Base-by-base conservation (phyloP, 2,888 invertebrate species). In the Lochmaea crataegi region DNA sequence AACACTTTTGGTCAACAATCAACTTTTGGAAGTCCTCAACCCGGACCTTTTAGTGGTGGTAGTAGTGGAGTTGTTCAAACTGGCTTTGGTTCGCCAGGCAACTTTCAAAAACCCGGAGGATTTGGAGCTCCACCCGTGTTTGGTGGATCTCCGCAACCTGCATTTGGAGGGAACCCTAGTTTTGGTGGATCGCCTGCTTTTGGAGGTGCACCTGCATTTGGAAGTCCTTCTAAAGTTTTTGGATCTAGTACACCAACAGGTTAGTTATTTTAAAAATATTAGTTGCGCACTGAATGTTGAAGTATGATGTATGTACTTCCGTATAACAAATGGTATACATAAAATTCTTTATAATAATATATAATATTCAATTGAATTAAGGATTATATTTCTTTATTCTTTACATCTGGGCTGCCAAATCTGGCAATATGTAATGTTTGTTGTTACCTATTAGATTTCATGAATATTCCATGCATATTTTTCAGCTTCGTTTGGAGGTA, bases 111-210 rank as follows among this genome's bases (percentile, higher is more conserved):
- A 74, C 78, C 82, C 2, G 73, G 84, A 18, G 83, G 82, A 12
- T 87, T 87, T 79, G 86, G 86, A 1, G 76, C 73, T 7, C 68
- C 81, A 3, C 79, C 82, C 10, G 80, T 82, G 22, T 88, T 88
- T 80, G 88, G 88, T 38, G 87, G 87, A 45, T 68, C 80, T 1
- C 72, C 80, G 12, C 84, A 53, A 72, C 83, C 87, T 16, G 81
- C 85, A 2, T 89, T 89, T 84, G 89, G 89, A 9, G 84, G 85
- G 14, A 77, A 87, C n/a, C 86, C 89, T 7, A 84, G 86, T 41
- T 90, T 90, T 84, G 89, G 88, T 2, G 84, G 85, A 14, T 76
- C 87, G 10, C 85, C 89, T 2, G 81, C 86, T 26, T 83, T 83
- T 76, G 83, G 82, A 14, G 69, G 76, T 10, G 72, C 80, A 2